Percentiles rank a stretch among this genome's conserved stretches.
phyloP scores from a whole-genome alignment of 2,888 invertebrate genomes.

The Hirudinaria manillensis region DNA sequence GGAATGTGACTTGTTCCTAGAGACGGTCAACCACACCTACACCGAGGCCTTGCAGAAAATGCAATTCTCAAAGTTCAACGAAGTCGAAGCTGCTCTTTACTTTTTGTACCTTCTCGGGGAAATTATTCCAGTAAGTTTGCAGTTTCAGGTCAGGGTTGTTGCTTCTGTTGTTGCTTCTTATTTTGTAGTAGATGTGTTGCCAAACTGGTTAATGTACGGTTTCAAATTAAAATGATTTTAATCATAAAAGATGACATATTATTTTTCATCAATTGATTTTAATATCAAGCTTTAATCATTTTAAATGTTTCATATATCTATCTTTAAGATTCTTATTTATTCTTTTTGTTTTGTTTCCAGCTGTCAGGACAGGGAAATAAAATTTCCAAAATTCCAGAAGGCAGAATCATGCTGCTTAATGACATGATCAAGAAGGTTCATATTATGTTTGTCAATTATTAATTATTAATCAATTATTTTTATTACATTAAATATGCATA shows the following conservation, averaged over 20 bases:
- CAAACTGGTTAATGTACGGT: too few relatives aligned
- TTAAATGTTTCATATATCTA: too few relatives aligned
- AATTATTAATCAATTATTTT: too few relatives aligned
- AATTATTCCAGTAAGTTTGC: conserved; percentile 49
- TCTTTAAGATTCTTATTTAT: too few relatives aligned
- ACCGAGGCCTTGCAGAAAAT: conserved; percentile 53
- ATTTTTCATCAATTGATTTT: too few relatives aligned
- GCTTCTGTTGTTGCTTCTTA: too few relatives aligned
- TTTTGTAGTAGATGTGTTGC: too few relatives aligned
- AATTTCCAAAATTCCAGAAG: background rate
- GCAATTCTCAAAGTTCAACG: conserved; percentile 52
- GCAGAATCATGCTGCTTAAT: background rate
- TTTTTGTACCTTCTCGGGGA: conserved; percentile 59
- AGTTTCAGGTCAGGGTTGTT: too few relatives aligned
- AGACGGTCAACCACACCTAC: conserved; percentile 54
- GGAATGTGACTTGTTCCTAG: conserved; percentile 55
- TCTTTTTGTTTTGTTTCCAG: background rate
- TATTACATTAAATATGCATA: too few relatives aligned
- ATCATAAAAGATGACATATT: too few relatives aligned
- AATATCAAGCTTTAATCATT: too few relatives aligned
- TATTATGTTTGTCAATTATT: background rate
- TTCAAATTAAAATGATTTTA: too few relatives aligned
- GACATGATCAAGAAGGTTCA: conserved; percentile 9
- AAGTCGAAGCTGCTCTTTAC: conserved; percentile 58
- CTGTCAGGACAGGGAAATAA: conserved; percentile 13